These are phyloP conservation scores for Melieria picta DNA, from an alignment of 2,888 invertebrate genomes.

Conservation along the genomic window DNA sequence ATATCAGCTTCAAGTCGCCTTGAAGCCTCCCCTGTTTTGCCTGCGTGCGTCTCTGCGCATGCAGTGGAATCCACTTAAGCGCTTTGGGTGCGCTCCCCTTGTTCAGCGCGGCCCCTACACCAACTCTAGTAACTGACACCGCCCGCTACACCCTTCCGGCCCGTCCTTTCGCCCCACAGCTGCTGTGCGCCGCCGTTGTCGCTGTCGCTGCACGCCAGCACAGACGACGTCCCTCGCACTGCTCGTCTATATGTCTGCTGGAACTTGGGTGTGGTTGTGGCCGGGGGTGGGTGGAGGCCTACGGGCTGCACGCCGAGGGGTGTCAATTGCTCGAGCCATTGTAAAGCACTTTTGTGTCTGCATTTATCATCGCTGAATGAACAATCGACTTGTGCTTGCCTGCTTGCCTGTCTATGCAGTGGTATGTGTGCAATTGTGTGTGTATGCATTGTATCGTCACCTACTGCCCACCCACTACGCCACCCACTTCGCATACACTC, in stretches of 20 bases:
- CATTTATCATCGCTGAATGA: slow-evolving; percentile 38
- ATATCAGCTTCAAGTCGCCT: slow-evolving; percentile 1
- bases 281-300: neutral
- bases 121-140: too few relatives aligned
- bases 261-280: too few relatives aligned
- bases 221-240: too few relatives aligned
- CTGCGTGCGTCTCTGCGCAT: neutral
- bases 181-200: too few relatives aligned
- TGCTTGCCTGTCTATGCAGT: neutral
- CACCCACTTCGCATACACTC: slow-evolving; percentile 10
- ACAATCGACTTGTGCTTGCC: slow-evolving; percentile 33
- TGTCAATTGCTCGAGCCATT: slow-evolving; percentile 32
- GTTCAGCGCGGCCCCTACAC: too few relatives aligned
- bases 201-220: too few relatives aligned
- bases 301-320: neutral
- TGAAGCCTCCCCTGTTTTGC: neutral
- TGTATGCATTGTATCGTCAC: neutral
- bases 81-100: neutral
- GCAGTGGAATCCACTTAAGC: neutral
- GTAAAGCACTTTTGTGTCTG: slow-evolving; percentile 28
- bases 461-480: neutral
- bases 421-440: slow-evolving; percentile 15
- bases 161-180: too few relatives aligned
- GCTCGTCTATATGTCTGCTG: too few relatives aligned
- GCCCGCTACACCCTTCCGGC: too few relatives aligned